phyloP scores from a whole-genome alignment of 2,113 vertebrate species.

The Xenopus tropicalis region DNA sequence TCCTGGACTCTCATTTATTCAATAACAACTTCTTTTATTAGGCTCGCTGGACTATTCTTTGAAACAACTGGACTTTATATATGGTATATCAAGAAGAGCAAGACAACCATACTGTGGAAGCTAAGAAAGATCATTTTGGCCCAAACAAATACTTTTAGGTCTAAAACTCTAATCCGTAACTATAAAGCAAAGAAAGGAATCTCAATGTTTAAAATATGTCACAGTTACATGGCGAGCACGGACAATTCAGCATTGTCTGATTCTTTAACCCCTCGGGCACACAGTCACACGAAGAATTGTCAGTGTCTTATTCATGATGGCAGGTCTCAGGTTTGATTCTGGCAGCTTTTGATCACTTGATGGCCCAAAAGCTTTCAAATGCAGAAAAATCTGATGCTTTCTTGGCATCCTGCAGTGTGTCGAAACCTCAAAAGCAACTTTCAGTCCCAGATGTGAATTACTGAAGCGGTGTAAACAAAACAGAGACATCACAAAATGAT shows the following conservation, averaged over 20 bases:
- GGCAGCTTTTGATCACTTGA: conserved; percentile 77
- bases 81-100: too few species aligned
- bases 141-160: too few species aligned
- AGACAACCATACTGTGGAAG: too few species aligned
- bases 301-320: conserved; percentile 66
- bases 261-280: conserved; percentile 50
- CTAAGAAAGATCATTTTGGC: too few species aligned
- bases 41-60: too few species aligned
- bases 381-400: conserved; percentile 55
- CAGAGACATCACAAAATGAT: conserved; percentile 56
- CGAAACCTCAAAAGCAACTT: conserved; percentile 61
- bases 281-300: conserved; percentile 60
- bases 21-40: too few species aligned
- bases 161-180: too few species aligned
- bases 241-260: conserved; percentile 48
- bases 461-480: conserved; percentile 64
- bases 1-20: too few species aligned
- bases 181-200: neutral
- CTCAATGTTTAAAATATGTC: conserved; percentile 27
- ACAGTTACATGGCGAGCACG: conserved; percentile 11
- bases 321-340: conserved; percentile 74
- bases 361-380: conserved; percentile 64
- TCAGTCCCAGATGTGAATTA: conserved; percentile 60
- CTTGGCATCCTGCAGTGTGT: conserved; percentile 56
- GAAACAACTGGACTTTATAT: too few species aligned